Conservation (phyloP, 1,140 invertebrate species). For the Parasteatoda tepidariorum region DNA sequence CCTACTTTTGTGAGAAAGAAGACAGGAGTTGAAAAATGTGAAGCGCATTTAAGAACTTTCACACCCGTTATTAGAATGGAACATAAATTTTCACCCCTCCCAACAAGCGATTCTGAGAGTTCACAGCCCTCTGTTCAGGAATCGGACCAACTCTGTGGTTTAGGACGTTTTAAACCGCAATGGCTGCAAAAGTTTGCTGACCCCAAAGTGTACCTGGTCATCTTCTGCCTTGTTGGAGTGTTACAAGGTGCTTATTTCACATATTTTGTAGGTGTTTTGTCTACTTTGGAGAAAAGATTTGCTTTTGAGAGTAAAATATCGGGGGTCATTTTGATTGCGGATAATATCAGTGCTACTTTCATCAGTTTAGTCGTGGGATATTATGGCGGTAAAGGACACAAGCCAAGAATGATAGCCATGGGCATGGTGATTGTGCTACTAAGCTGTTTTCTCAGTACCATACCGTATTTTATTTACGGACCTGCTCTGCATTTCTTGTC, state of each 20-base stretch:
- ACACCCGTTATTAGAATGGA: too few relatives aligned
- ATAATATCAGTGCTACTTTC: conserved; percentile 72
- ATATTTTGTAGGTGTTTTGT: conserved; percentile 82
- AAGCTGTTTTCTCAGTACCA: conserved; percentile 75
- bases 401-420: conserved; percentile 78
- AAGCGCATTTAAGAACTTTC: too few relatives aligned
- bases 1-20: too few relatives aligned
- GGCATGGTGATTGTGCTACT: conserved; percentile 78
- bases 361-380: conserved; percentile 73
- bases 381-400: conserved; percentile 76
- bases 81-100: neutral
- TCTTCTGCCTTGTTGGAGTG: conserved; percentile 79
- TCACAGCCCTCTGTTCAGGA: too few relatives aligned
- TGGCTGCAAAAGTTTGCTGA: conserved; percentile 79
- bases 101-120: neutral
- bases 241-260: conserved; percentile 81
- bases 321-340: conserved; percentile 70
- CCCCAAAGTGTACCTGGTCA: conserved; percentile 79
- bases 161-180: conserved; percentile 74
- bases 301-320: conserved; percentile 82
- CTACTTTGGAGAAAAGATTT: conserved; percentile 84
- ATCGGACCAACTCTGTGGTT: conserved; percentile 70
- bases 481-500: conserved; percentile 64
- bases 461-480: conserved; percentile 79
- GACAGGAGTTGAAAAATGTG: too few relatives aligned